Evolutionary conservation across 2,888 invertebrate species (phyloP), one percentile per base, ranked within the genome.

Genomic region (Eristalis arbustorum): DNA sequence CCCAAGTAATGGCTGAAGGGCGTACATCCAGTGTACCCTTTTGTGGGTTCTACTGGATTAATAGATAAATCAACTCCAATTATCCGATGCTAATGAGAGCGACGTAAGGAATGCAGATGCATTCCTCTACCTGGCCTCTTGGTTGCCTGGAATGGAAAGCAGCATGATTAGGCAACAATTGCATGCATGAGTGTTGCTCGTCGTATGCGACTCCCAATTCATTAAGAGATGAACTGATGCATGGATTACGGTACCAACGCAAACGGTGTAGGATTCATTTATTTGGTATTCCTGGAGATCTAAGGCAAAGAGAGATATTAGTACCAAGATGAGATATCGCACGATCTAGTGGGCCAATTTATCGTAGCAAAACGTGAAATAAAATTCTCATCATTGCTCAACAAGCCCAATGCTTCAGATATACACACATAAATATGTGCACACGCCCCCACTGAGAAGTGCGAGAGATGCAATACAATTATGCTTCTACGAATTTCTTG

Each of bases 31-130:
- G 1, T 28, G 31, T 14, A 18, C 2, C 34, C 25, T 31, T 31
- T 67, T 49, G 49, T 31, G 49, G 49, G 67, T 67, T 67, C 11
- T 28, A 18, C 49, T 67, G n/a, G 31, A n/a, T 67, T 67, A 18
- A 25, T 1, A 67, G 49, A 67, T 67, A 67, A 67, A 67, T 67
- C 67, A 67, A 31, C 31, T 18, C 67, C 49, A 67, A 28, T 67
- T 67, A 67, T n/a, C 67, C 18, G 31, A 67, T 42, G 42, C 28
- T 49, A 49, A 67, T 28, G 49, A n/a, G 10, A 18, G 28, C 28
- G 28, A 8, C 22, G 22, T 2, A 11, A 6, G 13, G 37, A 22
- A 18, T 49, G 18, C 49, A 18, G 11, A 37, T 37, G 37, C 37
- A 37, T 13, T 13, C 13, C 37, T 37, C 13, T 49, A 18, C 49